phyloP scores from a whole-genome alignment of 2,113 vertebrate genomes.

The Natator depressus region DNA sequence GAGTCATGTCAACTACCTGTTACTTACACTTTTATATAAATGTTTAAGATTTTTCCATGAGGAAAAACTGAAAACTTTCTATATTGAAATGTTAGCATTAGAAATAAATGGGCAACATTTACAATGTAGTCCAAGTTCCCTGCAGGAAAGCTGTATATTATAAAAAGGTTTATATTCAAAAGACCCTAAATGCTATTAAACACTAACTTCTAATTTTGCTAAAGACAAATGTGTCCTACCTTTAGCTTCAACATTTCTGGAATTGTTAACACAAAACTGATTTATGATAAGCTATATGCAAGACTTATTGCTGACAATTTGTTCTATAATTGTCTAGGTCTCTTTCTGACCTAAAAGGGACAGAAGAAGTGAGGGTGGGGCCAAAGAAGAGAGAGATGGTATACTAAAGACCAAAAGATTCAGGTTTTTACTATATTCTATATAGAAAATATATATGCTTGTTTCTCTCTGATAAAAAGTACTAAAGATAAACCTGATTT shows the following conservation, averaged over 20 bases:
- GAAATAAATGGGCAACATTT: neutral
- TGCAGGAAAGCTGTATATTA: neutral
- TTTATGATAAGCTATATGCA: neutral
- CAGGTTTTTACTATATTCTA: neutral
- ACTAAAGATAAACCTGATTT: accelerated
- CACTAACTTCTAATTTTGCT: neutral
- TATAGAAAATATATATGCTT: neutral
- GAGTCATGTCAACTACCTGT: neutral
- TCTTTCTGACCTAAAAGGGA: neutral
- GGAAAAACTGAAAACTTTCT: neutral
- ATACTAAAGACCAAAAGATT: neutral
- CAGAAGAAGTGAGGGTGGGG: neutral
- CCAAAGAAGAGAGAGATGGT: neutral
- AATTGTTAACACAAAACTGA: neutral
- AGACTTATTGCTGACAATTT: neutral
- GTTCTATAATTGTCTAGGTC: neutral
- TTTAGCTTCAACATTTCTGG: neutral
- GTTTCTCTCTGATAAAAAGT: accelerated
- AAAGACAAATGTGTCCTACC: neutral
- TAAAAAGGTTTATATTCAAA: neutral
- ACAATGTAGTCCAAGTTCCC: neutral
- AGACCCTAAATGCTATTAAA: neutral
- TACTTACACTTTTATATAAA: neutral
- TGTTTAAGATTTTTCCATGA: neutral
- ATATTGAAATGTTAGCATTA: neutral